These are phyloP conservation scores for Drusus annulatus DNA, from an alignment of 1,140 invertebrate genomes.

Conservation along the genomic window DNA sequence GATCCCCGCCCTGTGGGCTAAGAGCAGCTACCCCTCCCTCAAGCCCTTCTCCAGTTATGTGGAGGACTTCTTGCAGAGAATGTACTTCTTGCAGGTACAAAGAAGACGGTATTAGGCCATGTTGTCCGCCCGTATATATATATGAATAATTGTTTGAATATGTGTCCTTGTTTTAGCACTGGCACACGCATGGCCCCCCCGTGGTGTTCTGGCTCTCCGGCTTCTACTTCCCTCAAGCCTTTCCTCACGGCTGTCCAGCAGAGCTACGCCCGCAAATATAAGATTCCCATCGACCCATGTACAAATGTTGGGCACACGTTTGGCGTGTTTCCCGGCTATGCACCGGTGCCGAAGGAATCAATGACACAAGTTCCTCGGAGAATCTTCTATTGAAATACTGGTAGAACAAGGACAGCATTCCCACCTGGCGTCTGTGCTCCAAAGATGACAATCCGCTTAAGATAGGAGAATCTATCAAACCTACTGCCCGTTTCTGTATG, in stretches of 20 bases:
- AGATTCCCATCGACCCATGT: conserved; percentile 93
- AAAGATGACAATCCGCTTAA: too few species aligned
- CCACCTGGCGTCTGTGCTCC: too few species aligned
- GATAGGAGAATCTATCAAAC: too few species aligned
- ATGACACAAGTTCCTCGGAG: too few species aligned
- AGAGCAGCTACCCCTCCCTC: conserved; percentile 92
- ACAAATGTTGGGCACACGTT: too few species aligned
- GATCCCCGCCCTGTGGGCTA: conserved; percentile 88
- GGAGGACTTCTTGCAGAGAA: conserved; percentile 86
- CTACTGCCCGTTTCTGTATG: too few species aligned
- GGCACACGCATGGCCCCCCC: conserved; percentile 89
- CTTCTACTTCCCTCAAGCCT: conserved; percentile 96
- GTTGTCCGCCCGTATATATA: too few species aligned
- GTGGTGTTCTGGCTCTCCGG: conserved; percentile 92
- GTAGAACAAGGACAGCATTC: too few species aligned
- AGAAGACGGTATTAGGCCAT: too few species aligned
- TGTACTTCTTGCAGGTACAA: conserved; percentile 85
- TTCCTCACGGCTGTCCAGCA: conserved; percentile 95
- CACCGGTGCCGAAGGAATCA: too few species aligned
- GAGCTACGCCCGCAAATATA: conserved; percentile 93
- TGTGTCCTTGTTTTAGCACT: conserved; percentile 74
- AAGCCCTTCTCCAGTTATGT: conserved; percentile 94
- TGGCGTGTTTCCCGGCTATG: too few species aligned
- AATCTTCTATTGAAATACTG: too few species aligned
- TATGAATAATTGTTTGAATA: not conserved